Percentiles rank a stretch among this genome's conserved stretches.
These are phyloP conservation scores for Caenorhabditis wallacei DNA, from an alignment of 2,888 invertebrate species.

Conservation along the genomic window DNA sequence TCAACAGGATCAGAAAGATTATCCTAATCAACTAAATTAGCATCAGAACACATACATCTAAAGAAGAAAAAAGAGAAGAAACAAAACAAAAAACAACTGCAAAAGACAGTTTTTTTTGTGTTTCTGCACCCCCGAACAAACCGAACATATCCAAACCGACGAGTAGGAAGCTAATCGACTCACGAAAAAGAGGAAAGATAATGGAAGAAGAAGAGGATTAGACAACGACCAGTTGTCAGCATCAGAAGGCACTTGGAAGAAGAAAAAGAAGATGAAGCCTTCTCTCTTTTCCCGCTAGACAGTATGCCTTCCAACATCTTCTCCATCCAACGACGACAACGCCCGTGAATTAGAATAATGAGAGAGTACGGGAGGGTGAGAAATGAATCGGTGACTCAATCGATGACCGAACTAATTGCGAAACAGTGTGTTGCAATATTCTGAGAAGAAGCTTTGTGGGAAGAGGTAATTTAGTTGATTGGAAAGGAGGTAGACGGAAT, in stretches of 20 bases:
- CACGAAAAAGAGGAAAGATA: conserved; percentile 18
- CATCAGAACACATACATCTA: too few relatives aligned
- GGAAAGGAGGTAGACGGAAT: conserved; percentile 7
- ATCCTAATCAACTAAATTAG: too few relatives aligned
- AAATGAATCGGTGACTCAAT: conserved; percentile 41
- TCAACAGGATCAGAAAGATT: too few relatives aligned
- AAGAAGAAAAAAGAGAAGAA: conserved; percentile 12
- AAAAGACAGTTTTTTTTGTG: conserved; percentile 37
- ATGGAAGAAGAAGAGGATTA: conserved; percentile 32
- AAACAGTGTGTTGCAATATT: conserved; percentile 59
- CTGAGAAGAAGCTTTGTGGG: conserved; percentile 20
- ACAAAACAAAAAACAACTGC: conserved; percentile 46
- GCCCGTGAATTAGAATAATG: conserved; percentile 59
- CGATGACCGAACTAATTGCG: conserved; percentile 60
- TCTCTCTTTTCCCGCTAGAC: conserved; percentile 8
- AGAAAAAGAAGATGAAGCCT: conserved; percentile 23
- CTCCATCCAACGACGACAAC: conserved; percentile 14
- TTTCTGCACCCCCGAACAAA: conserved; percentile 4
- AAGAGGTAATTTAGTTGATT: conserved; percentile 39
- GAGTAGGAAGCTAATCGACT: conserved; percentile 49
- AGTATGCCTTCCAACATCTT: conserved; percentile 1
- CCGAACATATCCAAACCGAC: conserved; percentile 32
- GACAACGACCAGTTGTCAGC: conserved; percentile 57
- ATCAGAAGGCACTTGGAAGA: conserved; percentile 49
- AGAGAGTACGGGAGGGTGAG: conserved; percentile 24